Evolutionary conservation across 2,113 vertebrate genomes (phyloP).

Genomic region (Coracopsis vasa): DNA sequence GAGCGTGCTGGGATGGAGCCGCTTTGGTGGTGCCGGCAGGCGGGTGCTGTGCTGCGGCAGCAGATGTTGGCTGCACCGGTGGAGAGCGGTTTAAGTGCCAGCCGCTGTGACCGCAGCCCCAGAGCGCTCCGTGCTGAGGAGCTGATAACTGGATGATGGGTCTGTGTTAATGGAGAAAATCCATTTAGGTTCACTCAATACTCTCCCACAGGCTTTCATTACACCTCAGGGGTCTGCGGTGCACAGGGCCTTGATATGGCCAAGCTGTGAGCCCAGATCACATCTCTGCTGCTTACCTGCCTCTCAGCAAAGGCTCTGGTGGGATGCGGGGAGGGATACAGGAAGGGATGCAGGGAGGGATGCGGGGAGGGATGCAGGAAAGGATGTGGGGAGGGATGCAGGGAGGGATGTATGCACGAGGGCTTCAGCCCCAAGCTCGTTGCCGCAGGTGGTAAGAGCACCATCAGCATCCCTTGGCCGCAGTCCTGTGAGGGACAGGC

Average conservation of each 20-base stretch:
- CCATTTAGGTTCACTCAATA: slow-evolving; percentile 58
- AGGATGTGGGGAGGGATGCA: not conserved
- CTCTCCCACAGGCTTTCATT: slow-evolving; percentile 27
- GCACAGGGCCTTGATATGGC: not conserved
- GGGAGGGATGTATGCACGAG: not conserved
- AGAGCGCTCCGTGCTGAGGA: not conserved
- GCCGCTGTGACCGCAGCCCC: not conserved
- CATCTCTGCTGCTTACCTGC: not conserved
- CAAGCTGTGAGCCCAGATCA: not conserved
- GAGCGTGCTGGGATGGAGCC: not conserved
- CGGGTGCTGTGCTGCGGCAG: not conserved
- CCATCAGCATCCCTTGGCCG: not conserved
- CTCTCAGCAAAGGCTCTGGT: accelerated
- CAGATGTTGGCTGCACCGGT: not conserved
- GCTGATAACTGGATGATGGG: slow-evolving; percentile 21
- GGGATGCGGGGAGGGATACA: not conserved
- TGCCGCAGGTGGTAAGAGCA: not conserved
- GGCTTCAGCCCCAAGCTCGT: not conserved
- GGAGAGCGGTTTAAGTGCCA: not conserved
- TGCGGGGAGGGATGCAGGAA: accelerated
- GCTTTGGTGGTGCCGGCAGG: not conserved
- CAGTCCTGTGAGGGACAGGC: not conserved
- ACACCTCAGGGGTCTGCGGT: not conserved
- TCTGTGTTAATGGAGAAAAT: slow-evolving; percentile 57
- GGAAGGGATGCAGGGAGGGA: not conserved